Base-by-base conservation (phyloP, 2,888 invertebrate genomes). In the Alviniconcha strummeri region DNA sequence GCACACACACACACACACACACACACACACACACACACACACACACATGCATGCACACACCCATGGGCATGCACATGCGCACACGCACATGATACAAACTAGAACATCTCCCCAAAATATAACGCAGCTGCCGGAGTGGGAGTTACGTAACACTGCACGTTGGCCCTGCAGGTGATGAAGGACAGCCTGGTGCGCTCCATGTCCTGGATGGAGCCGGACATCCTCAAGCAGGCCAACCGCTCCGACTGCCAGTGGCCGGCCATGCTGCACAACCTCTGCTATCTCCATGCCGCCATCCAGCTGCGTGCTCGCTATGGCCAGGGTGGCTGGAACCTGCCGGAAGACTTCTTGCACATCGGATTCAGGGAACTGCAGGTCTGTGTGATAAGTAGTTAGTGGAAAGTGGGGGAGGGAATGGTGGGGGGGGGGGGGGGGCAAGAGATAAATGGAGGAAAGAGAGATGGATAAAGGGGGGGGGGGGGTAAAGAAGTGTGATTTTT, bases 251-350 rank as follows among this genome's bases (percentile, higher is more conserved):
- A 60, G 60, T 93, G 93, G 93, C 91, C 93, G 0, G 89, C 90
- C n/a, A 88, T 93, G 87, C 88, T 94, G 56, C 93, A 94, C 89
- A 94, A 94, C 87, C 88, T 94, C 84, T 93, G 92, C 88, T 93
- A 92, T 88, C 89, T 93, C 36, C 93, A 93, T 83, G 92, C 92
- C 71, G 92, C 92, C 56, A 84, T 93, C 52, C 92, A 91, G 78
- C 91, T 93, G 13, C 84, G 93, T 74, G 89, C 92, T n/a, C 87
- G 93, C 57, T 92, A 90, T 85, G 91, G 91, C 13, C 84, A 87
- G 54, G 92, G 90, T n/a, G 93, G 93, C n/a, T 94, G 93, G 92
- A 93, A 92, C 83, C 84, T 84, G 55, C 92, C 93, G 0, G 81
- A 87, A n/a, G 92, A 92, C 81, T 91, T 93, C 86, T 76, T 77